phyloP scores from a whole-genome alignment of 1,140 invertebrate species.

The Oncopodura yosiiana region DNA sequence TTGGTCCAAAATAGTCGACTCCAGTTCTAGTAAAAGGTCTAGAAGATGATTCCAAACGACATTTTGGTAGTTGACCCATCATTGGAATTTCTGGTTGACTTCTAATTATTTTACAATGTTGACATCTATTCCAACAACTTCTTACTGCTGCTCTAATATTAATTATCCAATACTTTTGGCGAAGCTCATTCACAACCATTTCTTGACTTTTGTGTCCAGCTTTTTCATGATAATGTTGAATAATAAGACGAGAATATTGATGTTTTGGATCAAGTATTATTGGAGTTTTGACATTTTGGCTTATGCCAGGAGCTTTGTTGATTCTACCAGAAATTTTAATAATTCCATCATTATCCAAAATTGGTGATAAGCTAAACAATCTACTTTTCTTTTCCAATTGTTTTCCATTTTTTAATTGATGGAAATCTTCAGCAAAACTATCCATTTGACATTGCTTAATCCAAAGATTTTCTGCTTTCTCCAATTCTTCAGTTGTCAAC shows the following conservation, averaged over 20 bases:
- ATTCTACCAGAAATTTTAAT: constrained; percentile 17
- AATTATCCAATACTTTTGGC: constrained; percentile 19
- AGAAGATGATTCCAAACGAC: constrained; percentile 4
- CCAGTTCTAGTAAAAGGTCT: constrained; percentile 25
- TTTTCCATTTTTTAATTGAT: constrained; percentile 23
- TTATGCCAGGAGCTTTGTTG: background rate
- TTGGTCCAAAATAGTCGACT: constrained; percentile 35
- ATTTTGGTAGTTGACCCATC: constrained; percentile 28
- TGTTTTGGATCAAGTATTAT: constrained; percentile 19
- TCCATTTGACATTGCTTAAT: background rate
- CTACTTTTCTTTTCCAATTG: constrained; percentile 36
- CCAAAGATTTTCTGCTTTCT: background rate
- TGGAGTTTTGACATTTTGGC: background rate
- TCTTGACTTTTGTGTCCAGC: constrained; percentile 13
- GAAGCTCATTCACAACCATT: constrained; percentile 4
- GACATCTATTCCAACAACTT: constrained; percentile 10
- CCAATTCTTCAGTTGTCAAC: background rate
- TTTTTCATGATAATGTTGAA: constrained; percentile 5
- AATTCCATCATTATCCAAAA: constrained; percentile 35
- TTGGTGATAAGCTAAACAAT: constrained; percentile 40
- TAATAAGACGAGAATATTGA: background rate
- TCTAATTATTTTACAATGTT: constrained; percentile 12
- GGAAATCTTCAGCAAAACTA: background rate
- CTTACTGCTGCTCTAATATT: constrained; percentile 7
- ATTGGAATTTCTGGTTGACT: constrained; percentile 5